These are phyloP conservation scores for Nezara viridula DNA, from an alignment of 2,888 invertebrate species.

Conservation along the genomic window DNA sequence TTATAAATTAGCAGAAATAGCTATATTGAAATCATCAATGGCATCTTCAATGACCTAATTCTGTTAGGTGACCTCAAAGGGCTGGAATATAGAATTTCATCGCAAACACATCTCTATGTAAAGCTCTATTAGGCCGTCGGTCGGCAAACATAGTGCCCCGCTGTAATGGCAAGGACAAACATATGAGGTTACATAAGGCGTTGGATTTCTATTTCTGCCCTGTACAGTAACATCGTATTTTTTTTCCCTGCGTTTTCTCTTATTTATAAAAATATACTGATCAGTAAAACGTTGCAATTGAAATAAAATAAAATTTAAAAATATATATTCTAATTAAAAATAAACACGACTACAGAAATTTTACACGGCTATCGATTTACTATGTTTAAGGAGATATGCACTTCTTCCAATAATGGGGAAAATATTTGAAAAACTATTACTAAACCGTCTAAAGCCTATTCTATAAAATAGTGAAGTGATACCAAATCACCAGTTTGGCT, in stretches of 20 bases:
- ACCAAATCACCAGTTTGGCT: too few species aligned
- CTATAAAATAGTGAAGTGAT: too few species aligned
- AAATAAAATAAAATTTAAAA: too few species aligned
- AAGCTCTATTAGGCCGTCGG: not conserved
- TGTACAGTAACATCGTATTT: not conserved
- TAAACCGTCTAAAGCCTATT: too few species aligned
- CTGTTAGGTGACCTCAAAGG: not conserved
- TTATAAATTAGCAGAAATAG: not conserved
- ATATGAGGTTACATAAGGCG: conserved; percentile 12
- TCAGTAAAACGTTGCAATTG: not conserved
- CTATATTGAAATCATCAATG: not conserved
- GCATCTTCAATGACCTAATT: not conserved
- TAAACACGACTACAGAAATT: too few species aligned
- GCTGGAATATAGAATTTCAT: not conserved
- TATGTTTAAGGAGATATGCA: too few species aligned
- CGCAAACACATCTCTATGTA: conserved; percentile 17
- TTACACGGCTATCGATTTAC: too few species aligned
- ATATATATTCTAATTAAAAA: too few species aligned
- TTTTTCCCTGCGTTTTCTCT: not conserved
- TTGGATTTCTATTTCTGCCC: not conserved
- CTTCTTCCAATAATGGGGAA: too few species aligned
- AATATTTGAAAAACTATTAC: too few species aligned
- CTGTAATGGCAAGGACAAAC: conserved; percentile 9
- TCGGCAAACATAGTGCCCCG: not conserved
- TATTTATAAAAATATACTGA: not conserved